Conservation (phyloP, 1,140 invertebrate genomes). For the Metopolophium dirhodum region DNA sequence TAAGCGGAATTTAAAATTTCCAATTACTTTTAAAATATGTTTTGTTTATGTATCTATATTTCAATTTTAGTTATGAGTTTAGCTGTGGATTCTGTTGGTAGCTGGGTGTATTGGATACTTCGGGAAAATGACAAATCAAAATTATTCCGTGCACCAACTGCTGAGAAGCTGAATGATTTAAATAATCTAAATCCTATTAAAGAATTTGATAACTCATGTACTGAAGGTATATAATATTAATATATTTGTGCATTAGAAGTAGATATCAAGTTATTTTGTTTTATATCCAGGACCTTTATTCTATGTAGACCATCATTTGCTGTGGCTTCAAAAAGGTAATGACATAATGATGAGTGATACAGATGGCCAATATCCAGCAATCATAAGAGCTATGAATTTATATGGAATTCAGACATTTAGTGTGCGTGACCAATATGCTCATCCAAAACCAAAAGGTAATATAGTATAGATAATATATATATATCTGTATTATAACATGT, state of each 20-base stretch:
- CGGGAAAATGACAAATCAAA: conserved; percentile 76
- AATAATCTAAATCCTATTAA: background rate
- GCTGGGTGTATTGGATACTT: conserved; percentile 81
- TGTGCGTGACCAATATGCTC: conserved; percentile 74
- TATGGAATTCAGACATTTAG: conserved; percentile 74
- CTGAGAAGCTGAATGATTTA: conserved; percentile 64
- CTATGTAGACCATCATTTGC: conserved; percentile 78
- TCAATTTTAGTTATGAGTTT: conserved; percentile 76
- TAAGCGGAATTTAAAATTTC: background rate
- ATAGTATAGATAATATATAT: background rate
- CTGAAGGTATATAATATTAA: conserved; percentile 63
- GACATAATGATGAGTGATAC: conserved; percentile 81
- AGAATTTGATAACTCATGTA: conserved; percentile 64
- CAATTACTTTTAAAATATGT: background rate
- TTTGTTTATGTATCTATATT: background rate
- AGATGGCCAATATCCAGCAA: conserved; percentile 76
- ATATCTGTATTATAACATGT: background rate
- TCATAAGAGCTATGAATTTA: conserved; percentile 70
- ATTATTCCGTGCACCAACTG: conserved; percentile 73
- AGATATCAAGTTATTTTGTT: conserved; percentile 55
- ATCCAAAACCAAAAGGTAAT: conserved; percentile 64
- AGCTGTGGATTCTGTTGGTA: conserved; percentile 77
- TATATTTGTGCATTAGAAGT: conserved; percentile 42
- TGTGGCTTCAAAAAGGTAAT: conserved; percentile 81
- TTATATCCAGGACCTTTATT: conserved; percentile 57